Conservation (phyloP, 1,140 invertebrate species). For the Samia ricini region DNA sequence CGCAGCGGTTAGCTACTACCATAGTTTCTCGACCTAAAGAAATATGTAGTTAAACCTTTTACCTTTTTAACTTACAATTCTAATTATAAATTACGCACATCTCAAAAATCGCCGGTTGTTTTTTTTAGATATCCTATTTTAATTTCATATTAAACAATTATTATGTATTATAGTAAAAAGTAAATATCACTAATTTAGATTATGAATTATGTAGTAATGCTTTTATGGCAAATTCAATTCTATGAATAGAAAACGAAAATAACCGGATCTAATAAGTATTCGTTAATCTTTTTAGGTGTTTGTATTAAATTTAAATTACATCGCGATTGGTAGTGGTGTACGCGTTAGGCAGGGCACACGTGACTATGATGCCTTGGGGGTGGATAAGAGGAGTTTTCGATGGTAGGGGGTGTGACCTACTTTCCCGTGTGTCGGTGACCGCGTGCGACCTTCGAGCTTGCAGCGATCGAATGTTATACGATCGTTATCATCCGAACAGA, state of each 20-base stretch:
- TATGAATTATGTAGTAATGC: too few species aligned
- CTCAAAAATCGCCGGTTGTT: not conserved
- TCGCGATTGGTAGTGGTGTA: not conserved
- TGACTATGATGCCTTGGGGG: conserved; percentile 21
- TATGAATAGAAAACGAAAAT: not conserved
- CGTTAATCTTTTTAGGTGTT: not conserved
- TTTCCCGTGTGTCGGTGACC: conserved; percentile 63
- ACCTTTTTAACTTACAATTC: too few species aligned
- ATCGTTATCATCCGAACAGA: conserved; percentile 36
- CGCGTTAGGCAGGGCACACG: conserved; percentile 20
- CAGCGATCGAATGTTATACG: conserved; percentile 62
- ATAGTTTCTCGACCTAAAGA: conserved; percentile 1
- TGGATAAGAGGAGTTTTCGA: conserved; percentile 16
- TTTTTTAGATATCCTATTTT: not conserved
- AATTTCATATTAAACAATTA: not conserved
- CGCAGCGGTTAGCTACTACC: conserved; percentile 1
- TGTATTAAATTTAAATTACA: not conserved
- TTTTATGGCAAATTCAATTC: not conserved
- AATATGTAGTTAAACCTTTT: not conserved
- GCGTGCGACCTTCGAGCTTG: conserved; percentile 66
- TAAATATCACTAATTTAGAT: not conserved
- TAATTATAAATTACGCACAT: not conserved
- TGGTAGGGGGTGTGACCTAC: conserved; percentile 55
- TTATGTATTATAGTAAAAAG: not conserved
- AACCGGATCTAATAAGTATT: not conserved